A percentile compares a stretch with the other conserved stretches of the same genome.
Conservation (phyloP, 2,113 vertebrate species). For the Petrocephalus zakoni region DNA sequence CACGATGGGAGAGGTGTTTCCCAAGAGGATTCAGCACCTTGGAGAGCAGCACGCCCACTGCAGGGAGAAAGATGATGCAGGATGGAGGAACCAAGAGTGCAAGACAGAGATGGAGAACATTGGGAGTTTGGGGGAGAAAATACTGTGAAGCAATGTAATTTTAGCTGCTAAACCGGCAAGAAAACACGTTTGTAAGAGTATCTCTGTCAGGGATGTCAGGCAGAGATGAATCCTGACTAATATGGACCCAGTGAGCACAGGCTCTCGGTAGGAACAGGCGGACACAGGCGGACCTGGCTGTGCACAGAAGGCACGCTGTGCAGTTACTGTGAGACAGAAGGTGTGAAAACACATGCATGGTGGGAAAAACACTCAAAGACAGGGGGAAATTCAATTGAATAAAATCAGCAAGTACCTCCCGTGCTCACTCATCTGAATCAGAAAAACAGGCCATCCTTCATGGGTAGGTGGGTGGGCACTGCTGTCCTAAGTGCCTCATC, state of each 20-base stretch:
- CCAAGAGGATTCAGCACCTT: constrained; percentile 34
- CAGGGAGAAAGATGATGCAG: neutral
- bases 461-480: neutral
- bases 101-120: neutral
- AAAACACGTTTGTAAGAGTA: neutral
- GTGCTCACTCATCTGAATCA: neutral
- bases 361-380: neutral
- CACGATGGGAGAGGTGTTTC: neutral
- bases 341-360: neutral
- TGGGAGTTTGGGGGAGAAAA: neutral
- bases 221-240: neutral
- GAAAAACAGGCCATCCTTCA: neutral
- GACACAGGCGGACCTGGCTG: neutral
- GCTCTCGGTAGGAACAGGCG: neutral
- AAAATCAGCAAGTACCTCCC: neutral
- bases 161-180: neutral
- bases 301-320: neutral
- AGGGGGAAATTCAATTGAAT: neutral
- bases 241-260: neutral
- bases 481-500: neutral
- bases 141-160: neutral
- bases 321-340: neutral
- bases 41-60: constrained; percentile 17
- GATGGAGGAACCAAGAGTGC: neutral
- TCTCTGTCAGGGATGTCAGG: neutral